These are phyloP conservation scores for Ornithoptera priamus DNA, from an alignment of 2,888 invertebrate species.

Conservation along the genomic window DNA sequence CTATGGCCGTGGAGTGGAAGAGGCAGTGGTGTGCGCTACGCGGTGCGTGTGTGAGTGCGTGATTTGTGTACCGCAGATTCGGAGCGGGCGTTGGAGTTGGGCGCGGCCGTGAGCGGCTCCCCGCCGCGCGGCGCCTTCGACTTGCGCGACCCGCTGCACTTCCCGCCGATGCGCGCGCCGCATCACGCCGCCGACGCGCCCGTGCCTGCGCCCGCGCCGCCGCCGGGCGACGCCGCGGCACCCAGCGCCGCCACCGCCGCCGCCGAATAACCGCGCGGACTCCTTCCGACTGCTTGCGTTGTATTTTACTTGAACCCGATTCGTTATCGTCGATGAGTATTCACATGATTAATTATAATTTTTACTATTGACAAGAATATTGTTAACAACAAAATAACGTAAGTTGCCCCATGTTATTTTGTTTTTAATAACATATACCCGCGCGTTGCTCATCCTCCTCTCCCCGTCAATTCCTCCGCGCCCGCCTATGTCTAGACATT, in stretches of 20 bases:
- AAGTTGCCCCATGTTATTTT: not conserved
- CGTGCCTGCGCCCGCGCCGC: conserved; percentile 29
- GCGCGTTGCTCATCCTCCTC: not conserved
- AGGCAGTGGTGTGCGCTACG: not conserved
- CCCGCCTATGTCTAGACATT: too few relatives aligned
- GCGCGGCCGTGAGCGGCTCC: conserved; percentile 83
- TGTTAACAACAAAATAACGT: conserved; percentile 13
- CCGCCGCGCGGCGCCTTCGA: conserved; percentile 85
- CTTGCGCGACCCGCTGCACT: conserved; percentile 90
- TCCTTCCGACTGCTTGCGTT: not conserved
- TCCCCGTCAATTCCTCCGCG: not conserved
- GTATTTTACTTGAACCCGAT: not conserved
- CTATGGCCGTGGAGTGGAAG: too few relatives aligned
- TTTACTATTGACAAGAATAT: not conserved
- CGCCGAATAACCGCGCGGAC: conserved; percentile 23
- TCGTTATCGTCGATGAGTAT: not conserved
- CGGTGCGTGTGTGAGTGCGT: not conserved
- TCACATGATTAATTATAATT: not conserved
- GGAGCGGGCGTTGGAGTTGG: conserved; percentile 87
- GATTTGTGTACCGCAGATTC: conserved; percentile 77
- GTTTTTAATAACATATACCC: not conserved
- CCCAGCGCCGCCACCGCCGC: conserved; percentile 30
- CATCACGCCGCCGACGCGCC: conserved; percentile 24
- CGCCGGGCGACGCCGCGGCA: conserved; percentile 33
- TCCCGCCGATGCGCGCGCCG: conserved; percentile 87